A percentile compares a stretch with the other conserved stretches of the same genome.
Conservation (phyloP, 2,797 vertebrate genomes). For the Coregonus suidteri region DNA sequence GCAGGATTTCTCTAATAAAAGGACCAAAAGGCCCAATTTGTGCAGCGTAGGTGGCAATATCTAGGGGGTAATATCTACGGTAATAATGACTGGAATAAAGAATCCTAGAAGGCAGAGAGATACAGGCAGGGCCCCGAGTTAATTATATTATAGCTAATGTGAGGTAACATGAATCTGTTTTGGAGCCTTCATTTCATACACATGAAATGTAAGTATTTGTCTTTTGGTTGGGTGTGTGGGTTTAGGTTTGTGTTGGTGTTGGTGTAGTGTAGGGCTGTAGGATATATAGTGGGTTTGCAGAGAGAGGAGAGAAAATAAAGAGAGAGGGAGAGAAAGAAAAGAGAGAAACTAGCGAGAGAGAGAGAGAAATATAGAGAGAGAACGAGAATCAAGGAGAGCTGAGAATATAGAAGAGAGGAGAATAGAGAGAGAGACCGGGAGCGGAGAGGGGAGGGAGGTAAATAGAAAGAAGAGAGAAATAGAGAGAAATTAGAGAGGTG, state of each 20-base stretch:
- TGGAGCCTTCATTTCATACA: conserved; percentile 11
- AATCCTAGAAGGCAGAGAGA: conserved; percentile 72
- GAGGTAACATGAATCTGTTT: conserved; percentile 67
- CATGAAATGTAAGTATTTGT: neutral
- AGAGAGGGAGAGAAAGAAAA: neutral
- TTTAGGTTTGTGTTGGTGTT: conserved; percentile 22
- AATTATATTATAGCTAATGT: conserved; percentile 81
- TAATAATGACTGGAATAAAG: conserved; percentile 83
- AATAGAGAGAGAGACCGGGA: no score
- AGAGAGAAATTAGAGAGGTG: no score
- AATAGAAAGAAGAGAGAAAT: no score
- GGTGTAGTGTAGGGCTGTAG: neutral
- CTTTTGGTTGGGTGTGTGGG: neutral
- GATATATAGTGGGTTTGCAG: neutral
- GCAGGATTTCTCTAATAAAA: conserved; percentile 84
- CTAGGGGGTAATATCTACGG: no score
- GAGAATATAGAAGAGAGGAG: no score
- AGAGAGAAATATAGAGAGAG: no score
- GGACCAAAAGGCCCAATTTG: conserved; percentile 80
- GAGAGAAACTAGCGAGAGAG: fast-evolving
- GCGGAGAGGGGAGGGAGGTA: no score
- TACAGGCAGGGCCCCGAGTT: conserved; percentile 67
- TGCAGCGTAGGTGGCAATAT: conserved; percentile 27
- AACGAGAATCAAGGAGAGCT: fast-evolving
- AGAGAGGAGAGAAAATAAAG: conserved; percentile 37